phyloP scores from a whole-genome alignment of 2,113 vertebrate genomes.

The Pelusios castaneus region DNA sequence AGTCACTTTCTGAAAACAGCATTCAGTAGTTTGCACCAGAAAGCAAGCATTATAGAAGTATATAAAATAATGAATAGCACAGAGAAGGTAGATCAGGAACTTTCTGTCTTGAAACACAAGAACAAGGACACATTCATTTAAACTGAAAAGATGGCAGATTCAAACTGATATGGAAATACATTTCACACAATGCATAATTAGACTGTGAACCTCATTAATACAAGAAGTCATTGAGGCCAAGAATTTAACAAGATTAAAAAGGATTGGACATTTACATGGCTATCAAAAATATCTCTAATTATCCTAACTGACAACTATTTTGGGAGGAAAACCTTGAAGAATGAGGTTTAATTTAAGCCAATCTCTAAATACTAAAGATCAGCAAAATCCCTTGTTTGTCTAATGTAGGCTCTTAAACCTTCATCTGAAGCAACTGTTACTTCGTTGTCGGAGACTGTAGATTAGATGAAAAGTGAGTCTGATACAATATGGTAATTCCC shows the following conservation, averaged over 20 bases:
- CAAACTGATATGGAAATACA: fast-evolving
- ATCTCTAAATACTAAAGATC: background rate
- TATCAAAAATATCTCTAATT: background rate
- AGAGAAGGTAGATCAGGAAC: background rate
- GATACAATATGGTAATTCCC: background rate
- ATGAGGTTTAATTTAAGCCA: background rate
- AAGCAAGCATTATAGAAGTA: background rate
- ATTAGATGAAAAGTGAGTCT: fast-evolving
- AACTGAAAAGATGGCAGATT: background rate
- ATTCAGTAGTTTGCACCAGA: background rate
- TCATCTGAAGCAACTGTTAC: background rate
- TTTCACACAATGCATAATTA: fast-evolving
- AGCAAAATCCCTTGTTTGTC: background rate
- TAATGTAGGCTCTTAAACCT: background rate
- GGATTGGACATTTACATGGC: background rate
- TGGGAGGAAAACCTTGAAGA: background rate
- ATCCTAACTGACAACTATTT: background rate
- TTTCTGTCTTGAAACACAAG: background rate
- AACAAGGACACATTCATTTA: background rate
- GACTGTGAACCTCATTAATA: background rate
- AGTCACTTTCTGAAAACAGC: background rate
- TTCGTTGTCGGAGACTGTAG: background rate
- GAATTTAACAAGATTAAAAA: background rate
- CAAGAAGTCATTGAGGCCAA: background rate
- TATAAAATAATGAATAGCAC: background rate